phyloP scores from a whole-genome alignment of 2,888 invertebrate genomes.

The Xanthorhoe designata region DNA sequence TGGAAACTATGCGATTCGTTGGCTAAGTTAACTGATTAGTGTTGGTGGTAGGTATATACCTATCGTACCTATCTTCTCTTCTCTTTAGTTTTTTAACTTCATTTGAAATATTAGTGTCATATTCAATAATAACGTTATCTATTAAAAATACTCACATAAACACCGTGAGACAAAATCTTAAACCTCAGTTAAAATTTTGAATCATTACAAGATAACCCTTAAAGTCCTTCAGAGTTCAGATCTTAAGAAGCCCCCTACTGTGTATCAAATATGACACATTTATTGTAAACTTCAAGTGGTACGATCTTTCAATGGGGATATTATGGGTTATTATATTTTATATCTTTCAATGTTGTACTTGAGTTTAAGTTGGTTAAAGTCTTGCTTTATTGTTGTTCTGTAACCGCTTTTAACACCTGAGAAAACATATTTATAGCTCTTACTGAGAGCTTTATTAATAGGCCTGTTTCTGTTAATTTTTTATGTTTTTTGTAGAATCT shows the following conservation, averaged over 20 bases:
- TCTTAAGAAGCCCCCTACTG: conserved; percentile 30
- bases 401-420: conserved; percentile 12
- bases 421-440: not conserved
- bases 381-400: conserved; percentile 25
- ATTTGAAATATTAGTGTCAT: not conserved
- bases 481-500: no score
- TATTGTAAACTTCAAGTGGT: conserved; percentile 72
- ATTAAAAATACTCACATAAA: not conserved
- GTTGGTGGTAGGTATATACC: no score
- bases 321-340: conserved; percentile 44
- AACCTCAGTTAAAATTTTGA: conserved; percentile 12
- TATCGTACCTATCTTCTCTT: no score
- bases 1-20: no score
- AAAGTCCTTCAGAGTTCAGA: conserved; percentile 5
- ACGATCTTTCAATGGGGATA: conserved; percentile 55
- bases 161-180: conserved; percentile 28
- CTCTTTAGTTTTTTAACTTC: not conserved
- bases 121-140: not conserved
- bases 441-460: no score
- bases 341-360: conserved; percentile 28
- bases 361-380: conserved; percentile 17
- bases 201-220: conserved; percentile 16
- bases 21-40: no score
- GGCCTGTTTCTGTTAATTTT: no score
- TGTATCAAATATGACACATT: conserved; percentile 68